Conservation (phyloP, 2,113 vertebrate genomes). For the Corydoras maculifer region DNA sequence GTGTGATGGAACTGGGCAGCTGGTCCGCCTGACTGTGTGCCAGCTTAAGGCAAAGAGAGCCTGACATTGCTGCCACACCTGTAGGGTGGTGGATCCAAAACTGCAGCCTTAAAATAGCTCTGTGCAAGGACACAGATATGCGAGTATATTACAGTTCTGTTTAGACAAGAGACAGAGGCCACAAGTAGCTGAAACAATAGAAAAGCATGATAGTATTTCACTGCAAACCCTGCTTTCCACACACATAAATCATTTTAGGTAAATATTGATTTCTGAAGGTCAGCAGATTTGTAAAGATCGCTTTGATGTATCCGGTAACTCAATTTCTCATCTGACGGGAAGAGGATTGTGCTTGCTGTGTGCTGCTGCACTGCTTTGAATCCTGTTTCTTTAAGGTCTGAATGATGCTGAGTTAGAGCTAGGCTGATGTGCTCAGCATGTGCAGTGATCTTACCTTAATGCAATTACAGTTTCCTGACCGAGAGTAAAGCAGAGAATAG, state of each 20-base stretch:
- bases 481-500: conserved; percentile 10
- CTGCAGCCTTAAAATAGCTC: conserved; percentile 57
- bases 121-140: conserved; percentile 8
- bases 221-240: not conserved
- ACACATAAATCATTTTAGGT: not conserved
- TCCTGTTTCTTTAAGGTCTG: conserved; percentile 57
- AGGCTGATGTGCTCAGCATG: conserved; percentile 48
- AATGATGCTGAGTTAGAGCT: conserved; percentile 50
- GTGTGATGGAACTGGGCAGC: conserved; percentile 64
- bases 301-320: not conserved
- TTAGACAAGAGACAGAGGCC: not conserved
- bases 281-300: not conserved
- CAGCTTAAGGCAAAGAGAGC: conserved; percentile 45
- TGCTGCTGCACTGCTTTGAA: not conserved
- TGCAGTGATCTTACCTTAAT: conserved; percentile 61
- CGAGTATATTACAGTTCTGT: conserved; percentile 7
- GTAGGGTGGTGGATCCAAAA: conserved; percentile 32
- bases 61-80: conserved; percentile 38
- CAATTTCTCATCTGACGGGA: not conserved
- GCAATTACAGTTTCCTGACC: conserved; percentile 59
- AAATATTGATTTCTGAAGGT: not conserved
- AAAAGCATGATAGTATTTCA: not conserved
- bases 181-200: not conserved
- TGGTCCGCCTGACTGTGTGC: conserved; percentile 50
- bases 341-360: conserved; percentile 16